These are phyloP conservation scores for Passerina amoena DNA, from an alignment of 2,113 vertebrate genomes.

Conservation along the genomic window DNA sequence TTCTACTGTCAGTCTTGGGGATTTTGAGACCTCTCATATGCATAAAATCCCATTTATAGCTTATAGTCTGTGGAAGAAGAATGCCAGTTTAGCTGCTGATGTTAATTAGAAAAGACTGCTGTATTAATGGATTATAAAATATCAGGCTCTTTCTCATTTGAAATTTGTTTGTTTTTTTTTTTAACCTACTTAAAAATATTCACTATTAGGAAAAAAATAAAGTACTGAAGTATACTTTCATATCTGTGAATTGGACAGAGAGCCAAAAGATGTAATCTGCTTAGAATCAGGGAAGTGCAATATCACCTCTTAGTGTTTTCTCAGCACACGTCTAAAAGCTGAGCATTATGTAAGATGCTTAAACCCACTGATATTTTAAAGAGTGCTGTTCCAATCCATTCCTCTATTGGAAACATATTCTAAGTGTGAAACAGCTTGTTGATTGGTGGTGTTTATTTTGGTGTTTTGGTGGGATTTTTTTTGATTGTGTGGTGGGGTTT, in stretches of 20 bases:
- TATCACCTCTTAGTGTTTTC: slow-evolving; percentile 20
- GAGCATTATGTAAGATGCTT: not conserved
- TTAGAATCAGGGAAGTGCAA: not conserved
- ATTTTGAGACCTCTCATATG: not conserved
- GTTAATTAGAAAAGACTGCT: not conserved
- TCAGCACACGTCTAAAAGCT: not conserved
- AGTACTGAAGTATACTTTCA: not conserved
- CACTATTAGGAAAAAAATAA: not conserved
- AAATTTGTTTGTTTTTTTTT: not conserved
- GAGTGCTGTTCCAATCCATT: not conserved
- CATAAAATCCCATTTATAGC: not conserved
- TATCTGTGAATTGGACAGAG: not conserved
- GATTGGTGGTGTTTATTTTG: not conserved
- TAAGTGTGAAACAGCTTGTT: not conserved
- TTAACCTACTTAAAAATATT: not conserved
- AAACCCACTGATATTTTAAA: not conserved
- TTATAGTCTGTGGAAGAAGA: not conserved
- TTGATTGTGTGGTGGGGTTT: not conserved
- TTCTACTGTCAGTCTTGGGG: not conserved
- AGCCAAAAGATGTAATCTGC: not conserved
- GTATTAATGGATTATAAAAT: not conserved
- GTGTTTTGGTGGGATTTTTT: not conserved
- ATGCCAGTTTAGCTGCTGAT: not conserved
- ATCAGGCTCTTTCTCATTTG: not conserved
- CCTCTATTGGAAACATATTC: not conserved